Conservation (phyloP, 2,113 vertebrate species). For the Ornithorhynchus anatinus region DNA sequence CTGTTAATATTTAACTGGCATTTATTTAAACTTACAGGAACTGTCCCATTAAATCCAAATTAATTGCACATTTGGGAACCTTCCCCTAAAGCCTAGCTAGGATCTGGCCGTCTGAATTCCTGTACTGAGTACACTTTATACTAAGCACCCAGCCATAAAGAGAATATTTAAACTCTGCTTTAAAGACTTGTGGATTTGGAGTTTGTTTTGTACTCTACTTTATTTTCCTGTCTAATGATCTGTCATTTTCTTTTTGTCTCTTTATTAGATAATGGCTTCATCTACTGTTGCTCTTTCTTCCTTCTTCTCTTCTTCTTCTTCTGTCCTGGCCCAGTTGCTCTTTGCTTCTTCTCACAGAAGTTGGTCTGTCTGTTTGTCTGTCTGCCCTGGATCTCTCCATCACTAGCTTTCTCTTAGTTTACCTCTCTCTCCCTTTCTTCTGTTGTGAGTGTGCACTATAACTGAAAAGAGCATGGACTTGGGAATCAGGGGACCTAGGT, state of each 20-base stretch:
- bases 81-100: slow-evolving; percentile 58
- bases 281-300: background rate
- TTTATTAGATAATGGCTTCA: background rate
- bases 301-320: background rate
- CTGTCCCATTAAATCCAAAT: slow-evolving; percentile 67
- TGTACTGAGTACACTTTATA: slow-evolving; percentile 4
- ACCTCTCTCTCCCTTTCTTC: background rate
- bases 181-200: slow-evolving; percentile 22
- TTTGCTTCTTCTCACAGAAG: background rate
- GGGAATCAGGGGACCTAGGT: no score
- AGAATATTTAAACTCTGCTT: slow-evolving; percentile 55
- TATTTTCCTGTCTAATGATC: background rate
- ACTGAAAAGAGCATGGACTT: no score
- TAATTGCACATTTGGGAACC: slow-evolving; percentile 66
- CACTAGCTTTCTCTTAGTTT: background rate
- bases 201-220: background rate
- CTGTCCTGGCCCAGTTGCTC: background rate
- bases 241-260: background rate
- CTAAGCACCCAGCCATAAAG: slow-evolving; percentile 30
- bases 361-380: no score
- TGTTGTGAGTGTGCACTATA: no score
- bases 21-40: slow-evolving; percentile 72
- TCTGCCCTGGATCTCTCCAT: background rate
- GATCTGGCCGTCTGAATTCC: slow-evolving; percentile 24
- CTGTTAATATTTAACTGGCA: slow-evolving; percentile 72